These are phyloP conservation scores for Eristalis intricaria DNA, from an alignment of 2,888 invertebrate species.

Conservation along the genomic window DNA sequence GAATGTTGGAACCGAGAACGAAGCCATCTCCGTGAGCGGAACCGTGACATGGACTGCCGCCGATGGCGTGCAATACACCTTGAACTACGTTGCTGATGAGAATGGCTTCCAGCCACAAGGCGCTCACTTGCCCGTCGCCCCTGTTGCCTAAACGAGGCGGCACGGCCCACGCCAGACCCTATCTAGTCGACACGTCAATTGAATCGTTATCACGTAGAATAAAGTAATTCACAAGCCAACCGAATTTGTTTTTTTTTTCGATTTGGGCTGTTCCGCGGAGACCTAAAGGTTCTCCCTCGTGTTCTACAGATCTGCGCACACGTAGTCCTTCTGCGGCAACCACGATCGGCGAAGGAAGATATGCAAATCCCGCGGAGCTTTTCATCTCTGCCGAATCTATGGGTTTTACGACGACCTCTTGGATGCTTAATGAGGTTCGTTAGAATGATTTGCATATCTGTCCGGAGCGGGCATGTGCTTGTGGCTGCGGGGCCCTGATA, in stretches of 20 bases:
- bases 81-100: constrained; percentile 80
- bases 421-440: not conserved
- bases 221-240: not conserved
- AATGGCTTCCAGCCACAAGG: constrained; percentile 77
- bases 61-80: constrained; percentile 83
- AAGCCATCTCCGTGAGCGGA: constrained; percentile 80
- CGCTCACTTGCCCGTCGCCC: constrained; percentile 76
- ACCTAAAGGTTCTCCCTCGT: not conserved
- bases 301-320: no score
- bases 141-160: constrained; percentile 5
- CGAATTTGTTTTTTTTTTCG: not conserved
- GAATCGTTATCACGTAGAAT: constrained; percentile 26
- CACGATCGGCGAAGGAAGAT: not conserved
- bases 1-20: constrained; percentile 78
- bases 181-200: constrained; percentile 31
- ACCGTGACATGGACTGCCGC: constrained; percentile 82
- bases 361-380: not conserved
- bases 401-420: not conserved
- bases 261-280: not conserved
- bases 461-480: not conserved
- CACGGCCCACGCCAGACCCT: not conserved
- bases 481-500: not conserved
- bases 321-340: no score
- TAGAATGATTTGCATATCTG: not conserved
- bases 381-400: not conserved